phyloP scores from a whole-genome alignment of 2,113 vertebrate species.

The Hydrochoerus hydrochaeris region DNA sequence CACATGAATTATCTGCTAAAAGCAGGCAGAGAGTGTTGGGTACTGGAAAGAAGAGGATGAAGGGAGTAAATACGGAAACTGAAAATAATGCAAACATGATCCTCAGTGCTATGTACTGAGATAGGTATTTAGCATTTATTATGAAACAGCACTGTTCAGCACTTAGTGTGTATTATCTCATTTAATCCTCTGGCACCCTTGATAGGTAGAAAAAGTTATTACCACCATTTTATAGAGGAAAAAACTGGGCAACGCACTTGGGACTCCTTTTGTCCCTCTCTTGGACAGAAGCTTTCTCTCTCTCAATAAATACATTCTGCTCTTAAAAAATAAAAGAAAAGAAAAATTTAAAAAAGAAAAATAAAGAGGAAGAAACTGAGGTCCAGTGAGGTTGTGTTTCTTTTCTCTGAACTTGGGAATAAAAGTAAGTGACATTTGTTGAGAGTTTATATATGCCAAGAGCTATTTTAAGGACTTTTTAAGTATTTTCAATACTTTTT shows the following conservation, averaged over 20 bases:
- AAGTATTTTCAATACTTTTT: neutral
- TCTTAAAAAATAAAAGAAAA: too few species aligned
- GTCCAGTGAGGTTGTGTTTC: neutral
- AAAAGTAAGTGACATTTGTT: conserved; percentile 21
- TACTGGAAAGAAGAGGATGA: neutral
- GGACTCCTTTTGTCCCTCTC: too few species aligned
- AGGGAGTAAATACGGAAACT: neutral
- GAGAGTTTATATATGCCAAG: neutral
- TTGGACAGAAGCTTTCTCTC: too few species aligned
- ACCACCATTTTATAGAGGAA: conserved; percentile 32
- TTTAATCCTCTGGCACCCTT: conserved; percentile 21
- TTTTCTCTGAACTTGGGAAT: neutral
- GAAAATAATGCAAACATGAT: neutral
- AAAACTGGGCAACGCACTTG: neutral
- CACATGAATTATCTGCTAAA: conserved; percentile 19
- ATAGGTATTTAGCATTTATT: neutral
- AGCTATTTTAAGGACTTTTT: conserved; percentile 36
- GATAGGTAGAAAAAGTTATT: conserved; percentile 24
- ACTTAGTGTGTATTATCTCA: neutral
- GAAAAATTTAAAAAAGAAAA: too few species aligned
- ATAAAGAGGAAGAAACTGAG: neutral
- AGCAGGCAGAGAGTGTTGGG: neutral
- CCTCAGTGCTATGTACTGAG: neutral
- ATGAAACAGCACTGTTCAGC: neutral
- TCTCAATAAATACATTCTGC: too few species aligned